Percentiles rank a stretch among this genome's conserved stretches.
These are phyloP conservation scores for Hirtodrosophila confusa DNA, from an alignment of 2,888 invertebrate species.

Conservation along the genomic window DNA sequence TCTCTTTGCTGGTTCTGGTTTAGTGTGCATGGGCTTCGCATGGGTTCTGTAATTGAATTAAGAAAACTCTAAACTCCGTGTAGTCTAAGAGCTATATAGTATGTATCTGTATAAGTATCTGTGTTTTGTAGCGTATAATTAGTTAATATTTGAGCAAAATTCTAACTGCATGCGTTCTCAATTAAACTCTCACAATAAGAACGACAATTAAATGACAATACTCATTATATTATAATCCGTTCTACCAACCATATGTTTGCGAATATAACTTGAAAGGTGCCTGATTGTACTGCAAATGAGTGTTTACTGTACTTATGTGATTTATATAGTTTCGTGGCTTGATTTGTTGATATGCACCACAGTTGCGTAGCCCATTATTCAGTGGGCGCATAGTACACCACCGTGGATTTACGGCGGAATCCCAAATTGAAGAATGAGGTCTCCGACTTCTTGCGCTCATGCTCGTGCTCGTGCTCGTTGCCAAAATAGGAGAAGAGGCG, in stretches of 20 bases:
- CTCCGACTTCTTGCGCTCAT: constrained; percentile 83
- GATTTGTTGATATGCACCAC: constrained; percentile 52
- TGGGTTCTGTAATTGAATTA: constrained; percentile 15
- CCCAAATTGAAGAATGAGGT: constrained; percentile 84
- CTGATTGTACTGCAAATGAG: constrained; percentile 48
- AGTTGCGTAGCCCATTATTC: constrained; percentile 48
- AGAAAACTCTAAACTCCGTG: constrained; percentile 13
- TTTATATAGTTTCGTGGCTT: constrained; percentile 1
- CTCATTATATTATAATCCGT: constrained; percentile 18
- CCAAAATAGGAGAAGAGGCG: constrained; percentile 83
- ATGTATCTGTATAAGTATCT: constrained; percentile 27
- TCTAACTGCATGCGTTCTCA: constrained; percentile 61
- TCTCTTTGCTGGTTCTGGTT: constrained; percentile 31
- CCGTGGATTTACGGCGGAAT: constrained; percentile 83
- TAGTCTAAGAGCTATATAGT: constrained; percentile 31
- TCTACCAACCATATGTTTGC: constrained; percentile 6
- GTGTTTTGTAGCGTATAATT: constrained; percentile 53
- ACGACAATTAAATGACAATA: constrained; percentile 43
- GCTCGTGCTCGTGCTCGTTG: constrained; percentile 82
- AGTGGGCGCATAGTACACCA: constrained; percentile 83
- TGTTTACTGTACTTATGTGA: constrained; percentile 10
- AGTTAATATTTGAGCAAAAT: constrained; percentile 71
- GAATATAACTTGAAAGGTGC: constrained; percentile 30
- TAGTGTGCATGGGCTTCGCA: constrained; percentile 39
- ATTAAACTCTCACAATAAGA: constrained; percentile 66